Conservation (phyloP, 2,888 invertebrate genomes). For the Drosophila rubida region DNA sequence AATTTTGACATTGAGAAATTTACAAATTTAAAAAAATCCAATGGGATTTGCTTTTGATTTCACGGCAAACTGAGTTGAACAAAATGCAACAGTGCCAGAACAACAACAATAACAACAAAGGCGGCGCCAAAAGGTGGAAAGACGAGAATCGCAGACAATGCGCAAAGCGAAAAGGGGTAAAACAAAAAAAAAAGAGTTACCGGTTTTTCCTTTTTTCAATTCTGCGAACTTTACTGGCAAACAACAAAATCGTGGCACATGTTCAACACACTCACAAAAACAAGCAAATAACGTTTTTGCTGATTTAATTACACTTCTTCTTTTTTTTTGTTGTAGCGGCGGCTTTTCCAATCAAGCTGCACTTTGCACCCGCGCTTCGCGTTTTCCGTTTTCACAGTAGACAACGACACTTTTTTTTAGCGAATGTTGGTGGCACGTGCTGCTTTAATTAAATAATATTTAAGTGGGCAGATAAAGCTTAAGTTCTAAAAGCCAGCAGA, state of each 20-base stretch:
- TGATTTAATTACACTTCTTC: constrained; percentile 21
- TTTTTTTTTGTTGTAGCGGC: constrained; percentile 23
- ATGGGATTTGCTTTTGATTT: constrained; percentile 1
- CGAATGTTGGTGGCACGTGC: constrained; percentile 23
- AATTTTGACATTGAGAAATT: background rate
- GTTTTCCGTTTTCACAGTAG: background rate
- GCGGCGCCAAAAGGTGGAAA: constrained; percentile 46
- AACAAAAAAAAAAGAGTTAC: constrained; percentile 55
- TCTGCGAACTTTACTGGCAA: constrained; percentile 20
- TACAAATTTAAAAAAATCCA: background rate
- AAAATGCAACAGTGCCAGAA: constrained; percentile 54
- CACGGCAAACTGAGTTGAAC: constrained; percentile 24
- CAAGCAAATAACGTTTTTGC: constrained; percentile 4
- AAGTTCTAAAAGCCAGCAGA: constrained; percentile 34
- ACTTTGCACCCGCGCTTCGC: constrained; percentile 17
- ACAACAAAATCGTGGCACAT: constrained; percentile 41
- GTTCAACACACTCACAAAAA: constrained; percentile 18
- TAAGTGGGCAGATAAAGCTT: constrained; percentile 30
- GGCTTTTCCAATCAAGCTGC: constrained; percentile 23
- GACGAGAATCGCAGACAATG: constrained; percentile 29
- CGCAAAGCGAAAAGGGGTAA: constrained; percentile 29
- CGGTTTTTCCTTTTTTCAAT: constrained; percentile 51
- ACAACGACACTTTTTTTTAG: constrained; percentile 28
- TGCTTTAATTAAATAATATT: constrained; percentile 21
- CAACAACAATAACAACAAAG: constrained; percentile 31